phyloP scores from a whole-genome alignment of 2,888 invertebrate genomes.

The Pseudococcus viburni region DNA sequence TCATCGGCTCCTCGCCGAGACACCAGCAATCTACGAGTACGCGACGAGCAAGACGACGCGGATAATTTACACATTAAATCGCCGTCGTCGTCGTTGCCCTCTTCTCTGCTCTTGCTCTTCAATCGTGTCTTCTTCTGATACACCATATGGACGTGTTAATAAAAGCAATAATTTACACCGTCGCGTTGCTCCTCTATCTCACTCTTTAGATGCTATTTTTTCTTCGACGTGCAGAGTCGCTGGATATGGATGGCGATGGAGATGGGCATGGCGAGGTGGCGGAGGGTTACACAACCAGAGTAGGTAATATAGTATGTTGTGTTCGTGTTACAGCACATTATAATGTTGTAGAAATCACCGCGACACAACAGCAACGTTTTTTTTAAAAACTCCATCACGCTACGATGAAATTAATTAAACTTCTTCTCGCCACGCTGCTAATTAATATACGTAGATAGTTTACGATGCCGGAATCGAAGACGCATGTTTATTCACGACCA shows the following conservation, averaged over 20 bases:
- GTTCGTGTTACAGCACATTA: constrained; percentile 32
- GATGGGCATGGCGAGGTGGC: not conserved
- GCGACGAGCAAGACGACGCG: not conserved
- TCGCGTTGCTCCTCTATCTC: too few relatives aligned
- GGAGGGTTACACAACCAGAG: not conserved
- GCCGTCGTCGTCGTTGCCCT: not conserved
- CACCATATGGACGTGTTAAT: constrained; percentile 37
- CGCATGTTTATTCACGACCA: not conserved
- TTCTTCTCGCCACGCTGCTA: not conserved
- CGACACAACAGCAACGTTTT: not conserved
- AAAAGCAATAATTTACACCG: constrained; percentile 44
- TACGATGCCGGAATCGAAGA: not conserved
- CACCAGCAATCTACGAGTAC: not conserved
- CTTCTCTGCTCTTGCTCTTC: not conserved
- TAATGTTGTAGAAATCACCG: constrained; percentile 35
- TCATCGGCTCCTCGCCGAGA: not conserved
- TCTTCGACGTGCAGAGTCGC: not conserved
- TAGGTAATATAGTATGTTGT: not conserved
- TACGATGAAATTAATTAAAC: constrained; percentile 37
- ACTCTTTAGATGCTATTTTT: not conserved
- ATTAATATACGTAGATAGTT: constrained; percentile 2
- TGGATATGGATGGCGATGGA: too few relatives aligned
- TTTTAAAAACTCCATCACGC: not conserved
- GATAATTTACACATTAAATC: constrained; percentile 40
- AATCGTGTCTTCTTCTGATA: not conserved